These are phyloP conservation scores for Geopemphigus sp. DNA, from an alignment of 1,140 invertebrate genomes.

Conservation along the genomic window DNA sequence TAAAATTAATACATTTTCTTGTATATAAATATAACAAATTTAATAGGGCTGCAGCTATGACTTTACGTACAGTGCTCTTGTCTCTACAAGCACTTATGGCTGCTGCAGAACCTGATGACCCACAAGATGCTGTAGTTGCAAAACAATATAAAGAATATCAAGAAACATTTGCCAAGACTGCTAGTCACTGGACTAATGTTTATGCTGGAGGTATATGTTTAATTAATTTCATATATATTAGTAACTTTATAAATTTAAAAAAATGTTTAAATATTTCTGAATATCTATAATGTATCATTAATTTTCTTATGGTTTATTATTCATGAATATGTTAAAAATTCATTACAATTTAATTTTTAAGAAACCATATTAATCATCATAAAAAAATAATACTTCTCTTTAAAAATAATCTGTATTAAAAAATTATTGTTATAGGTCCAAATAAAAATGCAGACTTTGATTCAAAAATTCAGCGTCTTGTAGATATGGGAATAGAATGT, in stretches of 20 bases:
- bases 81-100: conserved; percentile 89
- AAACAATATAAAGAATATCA: conserved; percentile 90
- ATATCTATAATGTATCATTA: too few relatives aligned
- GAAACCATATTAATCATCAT: too few relatives aligned
- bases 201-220: conserved; percentile 77
- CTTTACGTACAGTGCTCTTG: conserved; percentile 89
- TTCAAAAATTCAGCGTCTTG: conserved; percentile 75
- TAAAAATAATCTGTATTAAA: too few relatives aligned
- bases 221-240: background rate
- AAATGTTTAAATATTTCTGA: too few relatives aligned
- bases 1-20: too few relatives aligned
- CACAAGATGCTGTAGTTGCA: conserved; percentile 95
- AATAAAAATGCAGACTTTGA: conserved; percentile 73
- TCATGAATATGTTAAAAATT: too few relatives aligned
- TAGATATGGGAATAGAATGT: conserved; percentile 86
- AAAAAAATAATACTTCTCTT: too few relatives aligned
- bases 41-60: conserved; percentile 94
- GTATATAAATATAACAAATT: background rate
- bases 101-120: conserved; percentile 93
- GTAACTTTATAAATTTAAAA: too few relatives aligned
- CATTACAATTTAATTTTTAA: too few relatives aligned
- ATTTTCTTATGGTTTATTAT: too few relatives aligned
- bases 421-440: conserved; percentile 61
- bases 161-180: conserved; percentile 83
- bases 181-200: conserved; percentile 89